Percentiles rank a stretch among this genome's conserved stretches.
These are phyloP conservation scores for Gastrophysa polygoni DNA, from an alignment of 2,888 invertebrate species.

Conservation along the genomic window DNA sequence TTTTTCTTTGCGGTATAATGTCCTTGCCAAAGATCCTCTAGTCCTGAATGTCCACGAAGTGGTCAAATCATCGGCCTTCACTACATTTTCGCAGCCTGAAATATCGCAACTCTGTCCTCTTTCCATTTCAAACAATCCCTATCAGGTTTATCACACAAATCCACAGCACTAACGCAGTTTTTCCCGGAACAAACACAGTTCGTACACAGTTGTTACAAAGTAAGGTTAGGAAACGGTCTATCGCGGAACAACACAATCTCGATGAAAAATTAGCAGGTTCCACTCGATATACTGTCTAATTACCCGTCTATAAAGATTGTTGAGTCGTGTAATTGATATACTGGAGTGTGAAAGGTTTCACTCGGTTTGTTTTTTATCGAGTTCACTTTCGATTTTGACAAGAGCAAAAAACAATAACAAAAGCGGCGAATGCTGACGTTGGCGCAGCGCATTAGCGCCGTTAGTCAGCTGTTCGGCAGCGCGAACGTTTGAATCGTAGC, in stretches of 20 bases:
- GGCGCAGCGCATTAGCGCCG: conserved; percentile 20
- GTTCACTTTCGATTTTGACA: background rate
- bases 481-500: conserved; percentile 33
- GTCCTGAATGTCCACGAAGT: conserved; percentile 62
- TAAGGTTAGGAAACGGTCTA: conserved; percentile 34
- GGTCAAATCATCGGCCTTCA: conserved; percentile 12
- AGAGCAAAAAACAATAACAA: conserved; percentile 28
- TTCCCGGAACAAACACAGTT: conserved; percentile 7
- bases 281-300: background rate
- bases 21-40: conserved; percentile 72
- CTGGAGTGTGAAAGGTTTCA: background rate
- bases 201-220: conserved; percentile 25
- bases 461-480: conserved; percentile 28
- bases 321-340: background rate
- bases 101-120: conserved; percentile 27
- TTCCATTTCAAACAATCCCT: conserved; percentile 19
- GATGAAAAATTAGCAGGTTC: conserved; percentile 16
- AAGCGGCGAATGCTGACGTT: conserved; percentile 9
- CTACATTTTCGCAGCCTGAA: conserved; percentile 28
- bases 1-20: conserved; percentile 74
- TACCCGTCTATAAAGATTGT: conserved; percentile 3
- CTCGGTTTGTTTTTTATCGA: conserved; percentile 25
- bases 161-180: background rate
- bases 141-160: background rate
- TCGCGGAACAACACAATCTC: conserved; percentile 17